phyloP scores from a whole-genome alignment of 2,888 invertebrate genomes.

The Hemistola chrysoprasaria region DNA sequence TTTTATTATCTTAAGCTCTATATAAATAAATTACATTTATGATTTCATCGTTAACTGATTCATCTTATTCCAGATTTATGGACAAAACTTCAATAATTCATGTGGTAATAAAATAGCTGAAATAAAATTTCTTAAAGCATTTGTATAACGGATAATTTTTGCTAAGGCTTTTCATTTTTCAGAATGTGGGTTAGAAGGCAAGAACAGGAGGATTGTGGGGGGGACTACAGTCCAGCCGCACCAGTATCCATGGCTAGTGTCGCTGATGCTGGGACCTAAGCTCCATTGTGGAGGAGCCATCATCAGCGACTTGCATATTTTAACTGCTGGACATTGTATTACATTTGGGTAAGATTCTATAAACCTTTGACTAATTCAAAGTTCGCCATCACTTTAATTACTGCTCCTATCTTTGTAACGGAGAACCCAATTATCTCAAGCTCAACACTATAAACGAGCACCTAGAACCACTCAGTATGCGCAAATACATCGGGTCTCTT shows the following conservation, averaged over 20 bases:
- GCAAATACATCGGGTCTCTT: too few relatives aligned
- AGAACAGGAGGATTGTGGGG: slow-evolving; percentile 78
- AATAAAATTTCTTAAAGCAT: too few relatives aligned
- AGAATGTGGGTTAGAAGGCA: slow-evolving; percentile 69
- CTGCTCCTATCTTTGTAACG: too few relatives aligned
- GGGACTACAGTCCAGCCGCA: slow-evolving; percentile 74
- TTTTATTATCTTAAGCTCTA: too few relatives aligned
- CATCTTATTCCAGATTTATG: slow-evolving; percentile 39
- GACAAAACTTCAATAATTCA: slow-evolving; percentile 40
- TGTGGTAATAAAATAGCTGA: slow-evolving; percentile 56
- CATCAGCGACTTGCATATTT: slow-evolving; percentile 77
- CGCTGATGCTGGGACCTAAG: slow-evolving; percentile 67
- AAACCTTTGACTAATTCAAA: too few relatives aligned
- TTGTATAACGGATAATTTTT: too few relatives aligned
- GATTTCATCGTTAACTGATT: background rate
- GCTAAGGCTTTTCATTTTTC: slow-evolving; percentile 11
- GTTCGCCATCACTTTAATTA: too few relatives aligned
- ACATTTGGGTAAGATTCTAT: slow-evolving; percentile 67
- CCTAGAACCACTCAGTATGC: too few relatives aligned
- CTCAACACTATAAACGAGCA: too few relatives aligned
- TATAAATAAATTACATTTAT: too few relatives aligned
- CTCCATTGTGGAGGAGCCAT: slow-evolving; percentile 82
- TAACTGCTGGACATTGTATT: slow-evolving; percentile 83
- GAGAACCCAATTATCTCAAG: too few relatives aligned
- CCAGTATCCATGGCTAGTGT: slow-evolving; percentile 81